Evolutionary conservation across 1,140 invertebrate genomes (phyloP).

Genomic region (Drosophila pseudoananassae): DNA sequence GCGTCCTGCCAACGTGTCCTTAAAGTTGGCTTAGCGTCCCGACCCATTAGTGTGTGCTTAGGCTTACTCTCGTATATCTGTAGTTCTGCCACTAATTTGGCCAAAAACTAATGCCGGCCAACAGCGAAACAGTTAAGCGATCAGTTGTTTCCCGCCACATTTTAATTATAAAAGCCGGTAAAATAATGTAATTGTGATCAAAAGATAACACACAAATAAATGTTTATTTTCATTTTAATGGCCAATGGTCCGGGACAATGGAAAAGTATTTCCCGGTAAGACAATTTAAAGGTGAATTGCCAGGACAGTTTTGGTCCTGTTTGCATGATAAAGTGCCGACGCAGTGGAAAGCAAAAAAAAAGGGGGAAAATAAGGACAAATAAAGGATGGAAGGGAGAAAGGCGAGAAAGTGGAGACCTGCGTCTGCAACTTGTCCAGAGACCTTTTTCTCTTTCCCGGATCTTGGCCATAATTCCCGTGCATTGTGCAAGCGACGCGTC

Average conservation of each 20-base stretch:
- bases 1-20: slow-evolving; percentile 40
- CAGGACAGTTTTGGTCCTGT: neutral
- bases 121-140: slow-evolving; percentile 3
- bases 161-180: neutral
- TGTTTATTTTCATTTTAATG: neutral
- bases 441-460: neutral
- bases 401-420: neutral
- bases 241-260: neutral
- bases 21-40: slow-evolving; percentile 35
- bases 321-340: slow-evolving; percentile 33
- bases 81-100: slow-evolving; percentile 6
- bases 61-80: slow-evolving; percentile 11
- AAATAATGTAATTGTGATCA: neutral
- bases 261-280: slow-evolving; percentile 1
- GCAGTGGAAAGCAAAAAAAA: neutral
- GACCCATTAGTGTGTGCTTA: slow-evolving; percentile 35
- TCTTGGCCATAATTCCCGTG: slow-evolving; percentile 43
- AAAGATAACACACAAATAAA: neutral
- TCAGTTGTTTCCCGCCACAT: neutral
- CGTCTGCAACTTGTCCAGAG: neutral
- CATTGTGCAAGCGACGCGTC: slow-evolving; percentile 39
- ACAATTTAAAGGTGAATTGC: slow-evolving; percentile 23
- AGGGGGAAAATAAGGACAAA: neutral
- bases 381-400: neutral
- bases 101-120: neutral